Evolutionary conservation across 2,113 vertebrate species (phyloP).

Genomic region (Hemiscyllium ocellatum): DNA sequence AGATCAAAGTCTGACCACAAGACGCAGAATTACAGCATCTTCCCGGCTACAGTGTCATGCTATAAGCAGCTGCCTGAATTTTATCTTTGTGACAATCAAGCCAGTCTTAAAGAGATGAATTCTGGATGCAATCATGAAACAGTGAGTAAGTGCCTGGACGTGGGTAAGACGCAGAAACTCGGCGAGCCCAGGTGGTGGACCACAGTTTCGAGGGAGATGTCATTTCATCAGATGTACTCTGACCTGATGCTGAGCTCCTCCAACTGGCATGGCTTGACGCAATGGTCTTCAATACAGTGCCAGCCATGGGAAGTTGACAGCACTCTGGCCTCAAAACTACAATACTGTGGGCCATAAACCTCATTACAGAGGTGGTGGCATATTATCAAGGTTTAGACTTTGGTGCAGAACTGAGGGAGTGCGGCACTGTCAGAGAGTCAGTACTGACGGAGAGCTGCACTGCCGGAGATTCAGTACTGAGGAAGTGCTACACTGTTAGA

Average conservation of each 20-base stretch:
- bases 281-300: background rate
- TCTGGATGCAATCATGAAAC: background rate
- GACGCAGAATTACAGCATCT: background rate
- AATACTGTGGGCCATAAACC: background rate
- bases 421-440: too few species aligned
- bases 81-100: background rate
- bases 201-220: background rate
- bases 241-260: background rate
- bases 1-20: background rate
- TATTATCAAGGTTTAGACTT: too few species aligned
- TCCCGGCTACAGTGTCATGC: background rate
- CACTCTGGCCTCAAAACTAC: background rate
- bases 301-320: background rate
- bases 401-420: too few species aligned
- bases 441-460: too few species aligned
- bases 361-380: background rate
- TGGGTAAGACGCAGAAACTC: background rate
- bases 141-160: background rate
- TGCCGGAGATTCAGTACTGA: too few species aligned
- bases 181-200: too few species aligned
- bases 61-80: background rate
- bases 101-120: background rate
- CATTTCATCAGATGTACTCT: background rate
- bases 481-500: too few species aligned
- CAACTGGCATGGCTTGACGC: background rate